Evolutionary conservation across 2,888 invertebrate species (phyloP).

Genomic region (Eupithecia abbreviata): DNA sequence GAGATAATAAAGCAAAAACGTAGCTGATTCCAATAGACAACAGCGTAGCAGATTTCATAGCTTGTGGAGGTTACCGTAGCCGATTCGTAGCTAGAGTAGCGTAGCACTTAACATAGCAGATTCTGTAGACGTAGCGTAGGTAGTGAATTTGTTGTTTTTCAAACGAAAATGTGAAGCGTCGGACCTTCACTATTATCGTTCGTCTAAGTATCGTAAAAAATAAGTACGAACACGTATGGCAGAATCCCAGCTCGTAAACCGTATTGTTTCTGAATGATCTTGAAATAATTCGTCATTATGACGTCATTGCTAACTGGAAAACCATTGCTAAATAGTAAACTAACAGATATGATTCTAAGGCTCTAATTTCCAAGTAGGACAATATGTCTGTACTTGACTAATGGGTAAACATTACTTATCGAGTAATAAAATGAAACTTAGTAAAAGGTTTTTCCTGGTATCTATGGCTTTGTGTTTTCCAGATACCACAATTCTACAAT

Average conservation of each 20-base stretch:
- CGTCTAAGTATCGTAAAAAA: too few species aligned
- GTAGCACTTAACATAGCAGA: neutral
- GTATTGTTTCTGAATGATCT: neutral
- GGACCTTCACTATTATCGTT: too few species aligned
- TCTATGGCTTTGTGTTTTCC: too few species aligned
- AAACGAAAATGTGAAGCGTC: too few species aligned
- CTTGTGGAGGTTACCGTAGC: too few species aligned
- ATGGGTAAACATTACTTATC: neutral
- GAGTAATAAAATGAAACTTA: neutral
- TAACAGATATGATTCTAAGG: neutral
- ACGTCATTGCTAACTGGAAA: neutral
- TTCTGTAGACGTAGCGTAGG: too few species aligned
- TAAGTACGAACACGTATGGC: neutral
- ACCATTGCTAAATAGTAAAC: neutral
- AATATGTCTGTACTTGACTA: neutral
- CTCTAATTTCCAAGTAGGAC: neutral
- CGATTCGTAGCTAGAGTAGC: too few species aligned
- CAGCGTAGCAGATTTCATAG: neutral
- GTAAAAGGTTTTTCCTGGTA: neutral
- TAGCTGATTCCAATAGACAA: neutral
- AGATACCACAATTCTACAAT: too few species aligned
- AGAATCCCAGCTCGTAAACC: neutral
- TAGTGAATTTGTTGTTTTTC: too few species aligned
- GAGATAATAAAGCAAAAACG: neutral
- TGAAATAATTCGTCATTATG: neutral